Conservation (phyloP, 2,797 vertebrate species). For the Neosilurus mollespiculum region DNA sequence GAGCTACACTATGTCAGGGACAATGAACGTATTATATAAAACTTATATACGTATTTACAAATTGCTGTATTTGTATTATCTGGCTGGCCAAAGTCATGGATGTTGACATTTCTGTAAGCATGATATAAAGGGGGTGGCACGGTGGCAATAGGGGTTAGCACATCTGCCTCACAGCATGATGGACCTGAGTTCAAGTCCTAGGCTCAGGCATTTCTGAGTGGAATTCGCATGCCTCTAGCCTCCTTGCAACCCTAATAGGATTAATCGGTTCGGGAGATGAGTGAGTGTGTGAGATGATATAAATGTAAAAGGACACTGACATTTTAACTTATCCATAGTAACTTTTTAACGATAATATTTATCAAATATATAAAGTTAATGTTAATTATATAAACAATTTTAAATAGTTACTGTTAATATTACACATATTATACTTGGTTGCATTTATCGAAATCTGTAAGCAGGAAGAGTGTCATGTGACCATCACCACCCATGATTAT, state of each 20-base stretch:
- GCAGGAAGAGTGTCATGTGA: not conserved
- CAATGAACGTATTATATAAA: not conserved
- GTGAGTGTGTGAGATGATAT: not conserved
- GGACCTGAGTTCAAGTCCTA: too few relatives aligned
- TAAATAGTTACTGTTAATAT: not conserved
- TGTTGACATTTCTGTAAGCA: not conserved
- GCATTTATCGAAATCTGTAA: not conserved
- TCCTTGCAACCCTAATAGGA: too few relatives aligned
- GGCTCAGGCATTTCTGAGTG: too few relatives aligned
- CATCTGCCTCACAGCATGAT: too few relatives aligned
- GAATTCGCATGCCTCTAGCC: too few relatives aligned
- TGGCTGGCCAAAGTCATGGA: not conserved
- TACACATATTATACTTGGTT: not conserved
- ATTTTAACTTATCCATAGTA: not conserved
- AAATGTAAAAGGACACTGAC: not conserved
- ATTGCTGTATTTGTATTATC: not conserved
- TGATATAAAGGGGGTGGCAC: not conserved
- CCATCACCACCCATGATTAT: not conserved
- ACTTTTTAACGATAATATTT: not conserved
- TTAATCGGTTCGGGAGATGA: too few relatives aligned
- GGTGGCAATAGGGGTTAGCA: too few relatives aligned
- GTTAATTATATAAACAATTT: not conserved
- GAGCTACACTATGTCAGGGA: not conserved
- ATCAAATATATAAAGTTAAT: not conserved
- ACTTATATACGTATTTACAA: not conserved